Conservation (phyloP, 2,113 vertebrate species). For the Phoxinus phoxinus region DNA sequence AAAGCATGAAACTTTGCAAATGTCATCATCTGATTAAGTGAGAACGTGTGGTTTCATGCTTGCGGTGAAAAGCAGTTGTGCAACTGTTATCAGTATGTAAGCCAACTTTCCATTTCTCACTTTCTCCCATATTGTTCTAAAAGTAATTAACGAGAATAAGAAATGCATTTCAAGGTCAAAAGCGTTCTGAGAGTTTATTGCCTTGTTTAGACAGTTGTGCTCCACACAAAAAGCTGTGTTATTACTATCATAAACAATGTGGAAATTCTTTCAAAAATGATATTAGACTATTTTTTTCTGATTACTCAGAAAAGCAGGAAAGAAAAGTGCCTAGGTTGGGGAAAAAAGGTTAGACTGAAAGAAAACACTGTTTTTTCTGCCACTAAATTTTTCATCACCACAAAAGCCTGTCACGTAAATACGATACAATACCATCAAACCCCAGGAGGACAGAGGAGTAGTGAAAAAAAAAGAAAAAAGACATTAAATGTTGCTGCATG, state of each 20-base stretch:
- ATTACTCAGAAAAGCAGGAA: no score
- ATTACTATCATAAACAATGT: background rate
- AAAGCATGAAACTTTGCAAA: background rate
- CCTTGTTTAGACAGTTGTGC: slow-evolving; percentile 32
- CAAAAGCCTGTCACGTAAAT: slow-evolving; percentile 8
- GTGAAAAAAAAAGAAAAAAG: background rate
- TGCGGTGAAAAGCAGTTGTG: background rate
- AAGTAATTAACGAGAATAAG: slow-evolving; percentile 1
- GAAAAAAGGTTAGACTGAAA: background rate
- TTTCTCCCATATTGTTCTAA: no score
- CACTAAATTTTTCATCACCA: background rate
- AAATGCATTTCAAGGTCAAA: background rate
- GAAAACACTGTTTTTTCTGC: background rate
- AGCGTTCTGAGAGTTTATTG: background rate
- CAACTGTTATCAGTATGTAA: slow-evolving; percentile 12
- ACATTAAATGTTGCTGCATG: slow-evolving; percentile 17
- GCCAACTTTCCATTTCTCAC: slow-evolving; percentile 33
- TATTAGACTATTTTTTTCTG: background rate
- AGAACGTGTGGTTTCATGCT: slow-evolving; percentile 1
- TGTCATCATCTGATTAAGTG: background rate
- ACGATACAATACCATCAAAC: background rate
- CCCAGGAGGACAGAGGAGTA: background rate
- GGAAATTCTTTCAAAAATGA: background rate
- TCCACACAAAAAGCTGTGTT: slow-evolving; percentile 2
- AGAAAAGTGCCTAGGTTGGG: no score